Evolutionary conservation across 1,140 invertebrate species (phyloP).

Genomic region (Ephestia elutella): DNA sequence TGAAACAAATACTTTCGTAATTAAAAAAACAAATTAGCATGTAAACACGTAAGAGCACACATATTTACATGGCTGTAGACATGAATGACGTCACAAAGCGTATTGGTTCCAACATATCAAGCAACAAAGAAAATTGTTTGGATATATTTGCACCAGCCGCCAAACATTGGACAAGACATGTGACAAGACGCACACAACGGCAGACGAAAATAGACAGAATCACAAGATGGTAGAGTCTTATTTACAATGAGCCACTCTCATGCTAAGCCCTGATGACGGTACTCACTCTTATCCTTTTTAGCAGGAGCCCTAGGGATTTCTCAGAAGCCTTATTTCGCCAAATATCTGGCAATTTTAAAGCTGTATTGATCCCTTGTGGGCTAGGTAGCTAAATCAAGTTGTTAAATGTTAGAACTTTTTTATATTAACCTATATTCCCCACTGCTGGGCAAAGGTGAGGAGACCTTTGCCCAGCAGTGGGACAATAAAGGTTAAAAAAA

Average conservation of each 20-base stretch:
- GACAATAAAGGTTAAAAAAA: too few relatives aligned
- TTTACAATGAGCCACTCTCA: conserved; percentile 35
- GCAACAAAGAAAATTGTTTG: neutral
- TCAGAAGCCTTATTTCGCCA: conserved; percentile 61
- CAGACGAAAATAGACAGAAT: conserved; percentile 37
- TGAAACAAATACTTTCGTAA: neutral
- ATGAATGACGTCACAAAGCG: conserved; percentile 16
- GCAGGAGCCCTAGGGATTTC: conserved; percentile 57
- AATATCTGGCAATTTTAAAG: conserved; percentile 52
- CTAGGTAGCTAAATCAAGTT: conserved; percentile 48
- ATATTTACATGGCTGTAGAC: neutral
- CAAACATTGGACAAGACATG: conserved; percentile 8
- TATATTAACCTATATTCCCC: too few relatives aligned
- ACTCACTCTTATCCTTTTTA: conserved; percentile 63
- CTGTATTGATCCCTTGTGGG: conserved; percentile 45
- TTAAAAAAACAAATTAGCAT: neutral
- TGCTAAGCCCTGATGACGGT: conserved; percentile 26
- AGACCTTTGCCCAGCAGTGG: too few relatives aligned
- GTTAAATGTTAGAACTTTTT: neutral
- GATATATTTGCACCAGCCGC: neutral
- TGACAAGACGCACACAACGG: conserved; percentile 22
- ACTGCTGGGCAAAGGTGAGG: too few relatives aligned
- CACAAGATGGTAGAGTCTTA: conserved; percentile 30
- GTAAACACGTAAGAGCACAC: neutral
- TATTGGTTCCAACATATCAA: conserved; percentile 26